Base-by-base conservation (phyloP, 2,797 vertebrate species). In the Eulemur rubriventer region DNA sequence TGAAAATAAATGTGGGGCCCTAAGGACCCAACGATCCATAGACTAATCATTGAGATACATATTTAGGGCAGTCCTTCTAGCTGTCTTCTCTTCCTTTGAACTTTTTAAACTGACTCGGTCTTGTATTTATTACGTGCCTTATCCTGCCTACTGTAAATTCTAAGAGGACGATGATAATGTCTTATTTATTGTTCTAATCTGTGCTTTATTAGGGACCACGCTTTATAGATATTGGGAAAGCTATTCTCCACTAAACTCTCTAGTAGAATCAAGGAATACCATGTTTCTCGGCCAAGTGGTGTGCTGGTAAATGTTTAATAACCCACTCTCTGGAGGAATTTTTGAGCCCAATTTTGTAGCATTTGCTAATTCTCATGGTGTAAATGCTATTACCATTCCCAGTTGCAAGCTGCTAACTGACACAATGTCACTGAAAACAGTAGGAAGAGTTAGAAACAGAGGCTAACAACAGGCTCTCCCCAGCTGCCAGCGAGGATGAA, bases 151-250 rank as follows among this genome's bases (percentile, higher is more conserved):
- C 55, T 89, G 2, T 48, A 87, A 86, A 63, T 70, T 83, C 24
- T 83, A 87, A 73, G 12, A 89, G 59, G 76, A 7, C 20, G 92
- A 6, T 35, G 7, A 75, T 26, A 61, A 22, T 63, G 14, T 84
- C 20, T 89, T 89, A 86, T n/a, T 87, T 86, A 72, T 67, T 70
- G 9, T 79, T 88, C 41, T 95, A 92, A 95, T 72, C 11, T 24
- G 4, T 83, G 20, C 7, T 85, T 92, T 73, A 65, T 70, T 63
- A 89, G 48, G 59, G 14, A 79, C 13, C 9, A 50, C 38, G 13
- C 2, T 41, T 86, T 84, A 46, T 5, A 69, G 35, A 84, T 76
- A 89, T 0, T 30, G 8, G 38, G 38, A 87, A 82, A 38, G 18
- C 14, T 33, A 33, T 11, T 20, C 4, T 94, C n/a, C 72, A 70